Evolutionary conservation across 1,140 invertebrate genomes (phyloP).

Genomic region (Lepidotrigona ventralis): DNA sequence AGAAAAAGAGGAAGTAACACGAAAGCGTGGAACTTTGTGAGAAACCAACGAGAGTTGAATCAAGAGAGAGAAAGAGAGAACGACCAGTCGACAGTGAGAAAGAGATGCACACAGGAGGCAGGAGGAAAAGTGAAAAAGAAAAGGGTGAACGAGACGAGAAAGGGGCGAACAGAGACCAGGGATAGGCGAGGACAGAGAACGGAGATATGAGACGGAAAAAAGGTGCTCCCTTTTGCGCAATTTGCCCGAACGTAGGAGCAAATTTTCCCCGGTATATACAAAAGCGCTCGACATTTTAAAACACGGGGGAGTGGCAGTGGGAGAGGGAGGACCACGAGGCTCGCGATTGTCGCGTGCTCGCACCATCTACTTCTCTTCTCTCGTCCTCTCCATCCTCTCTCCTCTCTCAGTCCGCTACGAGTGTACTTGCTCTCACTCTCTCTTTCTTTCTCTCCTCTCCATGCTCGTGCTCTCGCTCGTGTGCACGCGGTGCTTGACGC

Average conservation of each 20-base stretch:
- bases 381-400: not conserved
- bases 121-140: not conserved
- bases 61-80: too few relatives aligned
- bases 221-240: slow-evolving; percentile 41
- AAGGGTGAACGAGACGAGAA: not conserved
- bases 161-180: slow-evolving; percentile 7
- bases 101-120: not conserved
- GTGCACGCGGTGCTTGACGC: not conserved
- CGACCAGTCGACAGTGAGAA: not conserved
- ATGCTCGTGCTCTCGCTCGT: not conserved
- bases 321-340: not conserved
- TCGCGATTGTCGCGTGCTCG: slow-evolving; percentile 36
- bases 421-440: not conserved
- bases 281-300: slow-evolving; percentile 49
- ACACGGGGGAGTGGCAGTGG: not conserved
- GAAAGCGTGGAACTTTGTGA: not conserved
- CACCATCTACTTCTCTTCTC: slow-evolving; percentile 7
- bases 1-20: not conserved
- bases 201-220: slow-evolving; percentile 59
- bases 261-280: slow-evolving; percentile 43
- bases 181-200: slow-evolving; percentile 19
- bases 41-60: not conserved
- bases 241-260: slow-evolving; percentile 38
- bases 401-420: not conserved
- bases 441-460: not conserved